Evolutionary conservation across 2,888 invertebrate genomes (phyloP), one percentile per base, ranked within the genome.

Genomic region (Acholoe squamosa): DNA sequence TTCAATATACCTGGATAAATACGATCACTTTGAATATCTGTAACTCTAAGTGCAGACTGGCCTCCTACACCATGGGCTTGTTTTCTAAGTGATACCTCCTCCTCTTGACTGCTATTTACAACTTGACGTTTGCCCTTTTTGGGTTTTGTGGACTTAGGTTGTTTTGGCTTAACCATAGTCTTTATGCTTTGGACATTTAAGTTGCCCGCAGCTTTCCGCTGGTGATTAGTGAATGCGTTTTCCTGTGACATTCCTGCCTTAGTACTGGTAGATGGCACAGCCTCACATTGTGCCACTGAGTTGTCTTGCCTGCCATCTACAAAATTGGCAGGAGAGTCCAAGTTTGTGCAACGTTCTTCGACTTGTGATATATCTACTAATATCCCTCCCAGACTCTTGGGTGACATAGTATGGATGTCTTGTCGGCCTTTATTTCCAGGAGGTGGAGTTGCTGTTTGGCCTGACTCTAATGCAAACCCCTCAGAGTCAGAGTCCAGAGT

Each of bases 221-320:
- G 80, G 34, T 80, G 80, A 43, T 80, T 80, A 0, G 80, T 80
- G 16, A 80, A 80, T 5, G 34, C 12, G 80, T 80, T 80, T 22
- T 80, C 80, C 22, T 80, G 80, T 43, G 31, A 14, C 43, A 80
- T 0, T 43, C 10, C 10, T 43, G 43, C 10, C 43, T 43, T 43
- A 7, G 43, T 43, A 43, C 43, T 43, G 43, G 43, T 43, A 43
- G 43, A 43, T 7, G 43, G 43, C 43, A 43, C 43, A 43, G 43
- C 43, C 3, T 43, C 43, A 43, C 43, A 7, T 10, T 43, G 43
- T 3, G 43, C 5, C 10, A 43, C 5, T 43, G 43, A 10, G 43
- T 43, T 3, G 10, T 43, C 43, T 43, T 43, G 43, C 43, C 43
- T 43, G 43, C 10, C 43, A 10, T 3, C 43, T 43, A 10, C 10